A percentile compares a stretch with the other conserved stretches of the same genome.
These are phyloP conservation scores for Macrotrachela quadricornifera DNA, from an alignment of 1,140 invertebrate genomes.

Conservation along the genomic window DNA sequence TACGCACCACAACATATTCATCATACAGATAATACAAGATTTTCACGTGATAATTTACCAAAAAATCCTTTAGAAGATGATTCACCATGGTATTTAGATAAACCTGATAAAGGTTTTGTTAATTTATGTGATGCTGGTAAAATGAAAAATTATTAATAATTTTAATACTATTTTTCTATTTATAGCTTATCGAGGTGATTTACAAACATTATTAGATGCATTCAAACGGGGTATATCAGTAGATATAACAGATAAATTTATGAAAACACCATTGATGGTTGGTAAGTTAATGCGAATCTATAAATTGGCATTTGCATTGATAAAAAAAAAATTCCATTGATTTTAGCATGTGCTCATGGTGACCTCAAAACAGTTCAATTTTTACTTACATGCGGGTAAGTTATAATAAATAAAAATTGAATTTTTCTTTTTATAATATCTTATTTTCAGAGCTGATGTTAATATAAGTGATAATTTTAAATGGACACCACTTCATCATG, in stretches of 20 bases:
- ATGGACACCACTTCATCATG: slow-evolving; percentile 32
- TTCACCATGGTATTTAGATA: slow-evolving; percentile 27
- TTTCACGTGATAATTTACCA: slow-evolving; percentile 26
- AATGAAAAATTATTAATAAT: slow-evolving; percentile 16
- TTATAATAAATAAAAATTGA: background rate
- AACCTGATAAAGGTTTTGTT: slow-evolving; percentile 23
- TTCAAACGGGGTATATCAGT: slow-evolving; percentile 20
- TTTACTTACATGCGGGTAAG: slow-evolving; percentile 25
- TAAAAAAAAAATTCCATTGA: too few species aligned
- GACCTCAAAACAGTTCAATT: slow-evolving; percentile 25
- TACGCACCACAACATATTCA: slow-evolving; percentile 23
- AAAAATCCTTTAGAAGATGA: slow-evolving; percentile 27
- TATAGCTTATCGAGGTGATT: background rate
- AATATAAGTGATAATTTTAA: slow-evolving; percentile 30
- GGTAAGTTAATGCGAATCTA: too few species aligned
- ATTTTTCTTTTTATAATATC: background rate
- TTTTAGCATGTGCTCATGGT: slow-evolving; percentile 16
- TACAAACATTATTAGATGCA: slow-evolving; percentile 22
- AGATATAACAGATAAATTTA: slow-evolving; percentile 28
- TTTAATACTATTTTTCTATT: background rate
- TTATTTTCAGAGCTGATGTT: slow-evolving; percentile 20
- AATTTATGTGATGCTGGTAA: slow-evolving; percentile 28
- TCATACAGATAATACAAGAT: slow-evolving; percentile 26
- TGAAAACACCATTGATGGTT: slow-evolving; percentile 31
- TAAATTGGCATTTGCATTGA: too few species aligned